Evolutionary conservation across 2,113 vertebrate species (phyloP), one percentile per base, ranked within the genome.

Genomic region (Neodon shergylaensis): DNA sequence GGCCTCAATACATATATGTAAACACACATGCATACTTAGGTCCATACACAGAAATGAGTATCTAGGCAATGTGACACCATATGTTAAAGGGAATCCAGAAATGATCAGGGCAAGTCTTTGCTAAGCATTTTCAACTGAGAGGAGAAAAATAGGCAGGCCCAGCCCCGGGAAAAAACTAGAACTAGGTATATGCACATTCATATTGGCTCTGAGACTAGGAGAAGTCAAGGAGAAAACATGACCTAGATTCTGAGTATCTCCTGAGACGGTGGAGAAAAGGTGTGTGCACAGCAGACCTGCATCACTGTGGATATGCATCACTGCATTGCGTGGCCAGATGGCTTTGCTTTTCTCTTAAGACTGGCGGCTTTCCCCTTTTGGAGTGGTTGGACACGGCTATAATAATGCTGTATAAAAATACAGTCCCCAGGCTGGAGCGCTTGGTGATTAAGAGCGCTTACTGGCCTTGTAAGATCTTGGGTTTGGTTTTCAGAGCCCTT

Each of bases 211-310:
- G 76, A 63, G n/a, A n/a, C n/a, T 36, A 16, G 49, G 65, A 36
- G n/a, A 44, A 92, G 5, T 26, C 31, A 17, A 33, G 74, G 36
- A 39, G 63, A 7, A 68, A 66, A n/a, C 39, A 66, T 70, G 31
- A 28, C 28, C 13, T 58, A 66, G 28, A 63, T 70, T 68, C 58
- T 9, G 11, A 31, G 39, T 22, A 31, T 49, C 22, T 88, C 73
- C n/a, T 84, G 65, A 33, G 31, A 3, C 1, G 4, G 4, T 11
- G 52, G 16, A 77, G 5, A 85, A 47, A 39, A 61, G n/a, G 17
- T 4, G 1, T 49, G 7, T 61, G 11, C 0, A 0, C 13, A 28
- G 39, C 2, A 14, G 33, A 87, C 9, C 17, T 8, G 22, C 13
- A 0, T 1, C 10, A 9, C 5, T 3, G 44, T 3, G 61, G n/a